Percentiles rank a stretch among this genome's conserved stretches.
Evolutionary conservation across 2,113 vertebrate genomes (phyloP).

Genomic region (Dasyurus viverrinus): DNA sequence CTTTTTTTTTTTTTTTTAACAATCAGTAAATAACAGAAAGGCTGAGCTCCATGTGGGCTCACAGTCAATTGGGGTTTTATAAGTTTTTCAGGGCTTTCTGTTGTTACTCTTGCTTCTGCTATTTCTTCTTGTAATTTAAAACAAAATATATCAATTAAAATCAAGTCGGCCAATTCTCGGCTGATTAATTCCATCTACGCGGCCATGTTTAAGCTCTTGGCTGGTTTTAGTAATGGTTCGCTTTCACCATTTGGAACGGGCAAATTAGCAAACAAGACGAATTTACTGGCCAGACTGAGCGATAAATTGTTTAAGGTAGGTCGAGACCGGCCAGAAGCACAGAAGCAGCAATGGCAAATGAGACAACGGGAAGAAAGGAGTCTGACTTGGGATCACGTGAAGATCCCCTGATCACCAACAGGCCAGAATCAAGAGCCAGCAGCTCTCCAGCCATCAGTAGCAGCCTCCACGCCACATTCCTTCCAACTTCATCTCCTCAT

Average conservation of each 20-base stretch:
- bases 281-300: neutral
- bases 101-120: neutral
- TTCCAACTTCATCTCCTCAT: neutral
- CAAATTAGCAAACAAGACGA: neutral
- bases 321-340: neutral
- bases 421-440: neutral
- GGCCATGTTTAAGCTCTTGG: neutral
- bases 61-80: neutral
- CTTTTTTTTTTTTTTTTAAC: neutral
- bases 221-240: accelerated
- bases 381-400: neutral
- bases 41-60: neutral
- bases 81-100: neutral
- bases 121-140: neutral
- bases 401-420: neutral
- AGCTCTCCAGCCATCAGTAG: neutral
- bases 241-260: neutral
- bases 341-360: neutral
- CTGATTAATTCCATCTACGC: neutral
- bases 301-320: neutral
- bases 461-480: neutral
- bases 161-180: neutral
- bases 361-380: neutral
- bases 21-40: neutral
- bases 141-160: neutral